Evolutionary conservation across 2,888 invertebrate species (phyloP).

Genomic region (Balanococcus diminutus): DNA sequence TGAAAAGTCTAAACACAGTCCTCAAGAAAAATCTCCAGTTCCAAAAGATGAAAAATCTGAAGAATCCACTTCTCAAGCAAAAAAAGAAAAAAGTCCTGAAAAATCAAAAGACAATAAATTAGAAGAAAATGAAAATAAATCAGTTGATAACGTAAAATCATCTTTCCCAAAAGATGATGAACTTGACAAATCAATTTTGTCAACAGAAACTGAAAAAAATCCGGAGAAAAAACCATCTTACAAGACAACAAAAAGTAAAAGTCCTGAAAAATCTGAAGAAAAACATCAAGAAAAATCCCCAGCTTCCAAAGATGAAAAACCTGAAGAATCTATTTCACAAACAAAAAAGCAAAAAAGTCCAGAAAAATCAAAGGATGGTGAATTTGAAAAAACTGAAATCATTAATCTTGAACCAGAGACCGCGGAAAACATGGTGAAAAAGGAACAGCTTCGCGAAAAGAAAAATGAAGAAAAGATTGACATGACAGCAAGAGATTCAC

Average conservation of each 20-base stretch:
- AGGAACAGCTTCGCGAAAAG: too few species aligned
- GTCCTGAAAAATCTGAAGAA: not conserved
- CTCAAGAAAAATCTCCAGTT: constrained; percentile 29
- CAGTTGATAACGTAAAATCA: too few species aligned
- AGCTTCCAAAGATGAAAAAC: not conserved
- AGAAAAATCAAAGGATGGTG: not conserved
- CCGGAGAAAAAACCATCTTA: too few species aligned
- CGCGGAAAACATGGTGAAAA: too few species aligned
- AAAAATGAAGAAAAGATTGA: too few species aligned
- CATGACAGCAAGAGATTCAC: too few species aligned
- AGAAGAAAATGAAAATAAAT: not conserved
- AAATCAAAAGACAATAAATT: too few species aligned
- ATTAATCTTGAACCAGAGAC: too few species aligned
- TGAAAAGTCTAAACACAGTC: too few species aligned
- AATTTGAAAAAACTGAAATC: too few species aligned
- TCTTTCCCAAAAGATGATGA: too few species aligned
- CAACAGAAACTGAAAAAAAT: not conserved
- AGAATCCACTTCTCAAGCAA: not conserved
- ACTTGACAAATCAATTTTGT: not conserved
- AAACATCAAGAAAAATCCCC: not conserved
- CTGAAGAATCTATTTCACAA: not conserved
- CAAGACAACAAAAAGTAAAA: not conserved
- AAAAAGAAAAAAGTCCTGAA: not conserved
- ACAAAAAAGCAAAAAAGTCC: not conserved
- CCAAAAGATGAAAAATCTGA: constrained; percentile 19